These are phyloP conservation scores for Philhelius pedissequus DNA, from an alignment of 2,888 invertebrate species.

Conservation along the genomic window DNA sequence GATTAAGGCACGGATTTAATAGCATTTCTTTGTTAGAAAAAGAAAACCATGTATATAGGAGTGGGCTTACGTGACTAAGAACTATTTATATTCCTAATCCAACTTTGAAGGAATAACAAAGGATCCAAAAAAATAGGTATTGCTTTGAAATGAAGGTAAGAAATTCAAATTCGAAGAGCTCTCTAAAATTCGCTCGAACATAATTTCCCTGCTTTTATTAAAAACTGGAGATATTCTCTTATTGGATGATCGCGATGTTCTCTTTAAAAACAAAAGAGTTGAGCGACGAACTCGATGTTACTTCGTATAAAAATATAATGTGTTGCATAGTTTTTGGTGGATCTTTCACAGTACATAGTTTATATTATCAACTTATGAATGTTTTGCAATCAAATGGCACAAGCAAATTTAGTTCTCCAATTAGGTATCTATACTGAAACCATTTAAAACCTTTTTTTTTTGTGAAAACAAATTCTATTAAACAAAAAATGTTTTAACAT, in stretches of 20 bases:
- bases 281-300: conserved; percentile 10
- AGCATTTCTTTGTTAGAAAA: neutral
- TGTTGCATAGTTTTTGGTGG: conserved; percentile 37
- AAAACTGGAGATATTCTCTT: neutral
- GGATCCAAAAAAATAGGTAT: neutral
- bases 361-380: rapidly evolving
- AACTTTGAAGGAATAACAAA: conserved; percentile 4
- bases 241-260: neutral
- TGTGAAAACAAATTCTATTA: too few species aligned
- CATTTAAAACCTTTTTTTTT: neutral
- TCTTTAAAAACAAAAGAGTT: conserved; percentile 41
- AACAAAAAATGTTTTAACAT: too few species aligned
- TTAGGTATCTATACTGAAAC: neutral
- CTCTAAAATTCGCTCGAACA: neutral
- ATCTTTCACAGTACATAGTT: too few species aligned
- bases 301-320: neutral
- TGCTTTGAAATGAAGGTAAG: neutral
- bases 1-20: conserved; percentile 24
- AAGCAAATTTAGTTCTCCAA: neutral
- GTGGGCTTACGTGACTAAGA: conserved; percentile 40
- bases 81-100: neutral
- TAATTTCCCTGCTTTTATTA: conserved; percentile 4
- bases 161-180: neutral
- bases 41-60: conserved; percentile 2
- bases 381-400: neutral